Percentiles rank a stretch among this genome's conserved stretches.
These are phyloP conservation scores for Tricholaema leucomelas DNA, from an alignment of 2,113 vertebrate genomes.

Conservation along the genomic window DNA sequence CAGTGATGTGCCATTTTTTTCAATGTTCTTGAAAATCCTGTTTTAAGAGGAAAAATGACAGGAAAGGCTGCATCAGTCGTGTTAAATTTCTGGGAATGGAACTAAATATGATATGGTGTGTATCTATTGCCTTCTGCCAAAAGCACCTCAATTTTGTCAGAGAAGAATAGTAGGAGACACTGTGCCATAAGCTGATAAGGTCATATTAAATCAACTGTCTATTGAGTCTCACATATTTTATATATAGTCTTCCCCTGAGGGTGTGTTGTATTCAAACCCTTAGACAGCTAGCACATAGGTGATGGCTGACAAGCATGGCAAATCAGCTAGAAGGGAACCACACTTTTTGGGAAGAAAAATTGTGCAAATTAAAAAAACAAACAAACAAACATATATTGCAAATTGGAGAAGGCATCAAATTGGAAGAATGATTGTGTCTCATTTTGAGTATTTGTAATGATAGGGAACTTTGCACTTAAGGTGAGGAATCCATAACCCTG, in stretches of 20 bases:
- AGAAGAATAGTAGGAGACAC: slow-evolving; percentile 57
- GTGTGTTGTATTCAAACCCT: slow-evolving; percentile 3
- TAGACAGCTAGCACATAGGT: slow-evolving; percentile 25
- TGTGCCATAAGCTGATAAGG: slow-evolving; percentile 67
- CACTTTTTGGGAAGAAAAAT: background rate
- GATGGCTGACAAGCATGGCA: slow-evolving; percentile 37
- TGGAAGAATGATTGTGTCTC: background rate
- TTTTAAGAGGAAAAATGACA: slow-evolving; percentile 19
- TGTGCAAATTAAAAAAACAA: background rate
- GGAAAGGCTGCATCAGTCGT: slow-evolving; percentile 36
- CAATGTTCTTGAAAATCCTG: background rate
- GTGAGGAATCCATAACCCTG: background rate
- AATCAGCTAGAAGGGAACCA: background rate
- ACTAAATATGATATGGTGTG: slow-evolving; percentile 42
- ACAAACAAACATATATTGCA: no score
- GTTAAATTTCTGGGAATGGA: slow-evolving; percentile 49
- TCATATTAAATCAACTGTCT: slow-evolving; percentile 70
- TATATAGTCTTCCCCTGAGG: slow-evolving; percentile 38
- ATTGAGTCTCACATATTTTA: slow-evolving; percentile 60
- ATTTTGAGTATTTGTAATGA: fast-evolving
- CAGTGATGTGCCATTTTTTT: background rate
- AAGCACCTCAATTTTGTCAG: slow-evolving; percentile 50
- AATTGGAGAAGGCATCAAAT: background rate
- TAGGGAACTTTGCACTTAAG: background rate
- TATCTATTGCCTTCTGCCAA: slow-evolving; percentile 62